These are phyloP conservation scores for Cyrtorhinus lividipennis DNA, from an alignment of 1,140 invertebrate species.

Conservation along the genomic window DNA sequence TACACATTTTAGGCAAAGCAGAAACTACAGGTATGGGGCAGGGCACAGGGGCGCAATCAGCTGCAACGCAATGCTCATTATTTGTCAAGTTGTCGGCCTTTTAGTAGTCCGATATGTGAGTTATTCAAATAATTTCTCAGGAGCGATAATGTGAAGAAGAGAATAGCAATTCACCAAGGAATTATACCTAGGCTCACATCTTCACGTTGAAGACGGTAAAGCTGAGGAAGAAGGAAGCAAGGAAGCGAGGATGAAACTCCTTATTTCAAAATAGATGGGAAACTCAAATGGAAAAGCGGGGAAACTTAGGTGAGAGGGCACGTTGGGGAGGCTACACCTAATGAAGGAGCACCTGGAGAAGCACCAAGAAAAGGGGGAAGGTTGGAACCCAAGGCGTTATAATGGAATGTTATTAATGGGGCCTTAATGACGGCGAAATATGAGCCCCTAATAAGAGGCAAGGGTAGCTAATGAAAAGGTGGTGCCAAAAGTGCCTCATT, in stretches of 20 bases:
- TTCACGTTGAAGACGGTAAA: constrained; percentile 2
- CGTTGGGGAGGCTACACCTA: background rate
- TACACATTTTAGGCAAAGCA: too few species aligned
- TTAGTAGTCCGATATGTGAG: too few species aligned
- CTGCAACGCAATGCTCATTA: too few species aligned
- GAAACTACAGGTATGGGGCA: too few species aligned
- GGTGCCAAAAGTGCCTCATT: constrained; percentile 16
- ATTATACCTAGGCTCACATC: too few species aligned
- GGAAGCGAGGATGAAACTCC: background rate
- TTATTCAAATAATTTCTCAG: too few species aligned
- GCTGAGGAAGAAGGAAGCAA: background rate
- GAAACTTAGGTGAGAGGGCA: background rate
- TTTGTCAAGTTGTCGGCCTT: too few species aligned
- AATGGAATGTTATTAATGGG: constrained; percentile 16
- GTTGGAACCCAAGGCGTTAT: constrained; percentile 8
- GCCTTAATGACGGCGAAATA: constrained; percentile 14
- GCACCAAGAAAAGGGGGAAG: background rate
- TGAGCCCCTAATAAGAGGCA: constrained; percentile 15
- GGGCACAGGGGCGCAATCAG: too few species aligned
- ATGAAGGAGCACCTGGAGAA: constrained; percentile 11
- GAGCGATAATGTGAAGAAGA: too few species aligned
- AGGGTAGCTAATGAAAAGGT: constrained; percentile 10
- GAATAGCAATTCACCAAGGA: too few species aligned
- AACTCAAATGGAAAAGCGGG: background rate
- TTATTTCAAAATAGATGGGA: constrained; percentile 14